A percentile compares a stretch with the other conserved stretches of the same genome.
Evolutionary conservation across 2,797 vertebrate species (phyloP).

Genomic region (Cynodonichthys magdalenae): DNA sequence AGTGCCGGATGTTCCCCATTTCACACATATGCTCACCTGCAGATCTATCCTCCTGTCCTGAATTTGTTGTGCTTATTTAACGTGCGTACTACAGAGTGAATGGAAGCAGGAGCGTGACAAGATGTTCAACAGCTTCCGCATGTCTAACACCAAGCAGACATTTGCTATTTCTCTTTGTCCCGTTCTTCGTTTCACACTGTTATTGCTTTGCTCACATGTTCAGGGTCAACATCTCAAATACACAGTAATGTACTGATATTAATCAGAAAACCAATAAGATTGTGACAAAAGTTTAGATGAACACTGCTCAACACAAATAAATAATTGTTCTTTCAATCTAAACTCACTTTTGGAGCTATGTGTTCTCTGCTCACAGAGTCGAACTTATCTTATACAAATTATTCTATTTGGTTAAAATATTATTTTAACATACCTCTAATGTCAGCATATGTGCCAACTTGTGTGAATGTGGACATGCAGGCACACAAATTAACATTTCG

Average conservation of each 20-base stretch:
- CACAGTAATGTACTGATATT: not conserved
- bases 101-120: constrained; percentile 76
- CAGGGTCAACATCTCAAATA: not conserved
- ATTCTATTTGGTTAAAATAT: constrained; percentile 20
- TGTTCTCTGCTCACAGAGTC: not conserved
- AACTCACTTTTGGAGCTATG: constrained; percentile 28
- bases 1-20: constrained; percentile 50
- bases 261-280: no score
- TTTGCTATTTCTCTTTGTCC: constrained; percentile 51
- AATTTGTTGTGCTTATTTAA: constrained; percentile 75
- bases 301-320: constrained; percentile 3
- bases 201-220: not conserved
- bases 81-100: constrained; percentile 52
- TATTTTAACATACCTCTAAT: constrained; percentile 9
- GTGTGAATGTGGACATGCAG: constrained; percentile 54
- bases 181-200: constrained; percentile 56
- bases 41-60: constrained; percentile 37
- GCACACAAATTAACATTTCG: constrained; percentile 54
- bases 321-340: constrained; percentile 45
- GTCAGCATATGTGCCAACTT: constrained; percentile 42
- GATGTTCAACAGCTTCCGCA: constrained; percentile 70
- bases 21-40: constrained; percentile 19
- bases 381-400: constrained; percentile 1
- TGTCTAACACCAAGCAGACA: constrained; percentile 83
- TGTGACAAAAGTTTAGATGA: no score